Conservation (phyloP, 2,888 invertebrate genomes). For the Acrocera orbiculus region DNA sequence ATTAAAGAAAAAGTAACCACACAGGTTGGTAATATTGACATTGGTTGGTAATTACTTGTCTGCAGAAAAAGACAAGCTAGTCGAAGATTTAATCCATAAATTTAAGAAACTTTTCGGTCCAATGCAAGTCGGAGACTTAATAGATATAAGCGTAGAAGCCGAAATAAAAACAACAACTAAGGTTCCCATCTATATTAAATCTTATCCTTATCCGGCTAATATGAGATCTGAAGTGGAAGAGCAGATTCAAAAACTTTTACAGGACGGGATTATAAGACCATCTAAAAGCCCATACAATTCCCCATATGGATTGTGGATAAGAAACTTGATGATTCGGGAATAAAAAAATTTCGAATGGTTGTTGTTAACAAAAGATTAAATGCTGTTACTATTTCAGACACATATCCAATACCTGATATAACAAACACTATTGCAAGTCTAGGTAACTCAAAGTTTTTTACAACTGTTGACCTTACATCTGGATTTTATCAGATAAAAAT, state of each 20-base stretch:
- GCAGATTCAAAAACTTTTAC: conserved; percentile 19
- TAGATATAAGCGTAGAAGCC: conserved; percentile 15
- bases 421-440: conserved; percentile 12
- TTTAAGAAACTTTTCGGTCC: conserved; percentile 7
- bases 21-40: conserved; percentile 3
- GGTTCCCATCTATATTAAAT: conserved; percentile 18
- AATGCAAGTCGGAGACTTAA: conserved; percentile 3
- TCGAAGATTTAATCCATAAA: neutral
- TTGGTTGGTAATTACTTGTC: neutral
- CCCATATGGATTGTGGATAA: conserved; percentile 15
- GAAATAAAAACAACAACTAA: conserved; percentile 18
- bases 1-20: conserved; percentile 3
- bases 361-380: conserved; percentile 14
- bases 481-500: conserved; percentile 15
- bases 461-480: conserved; percentile 13
- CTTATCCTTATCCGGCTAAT: conserved; percentile 21
- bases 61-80: neutral
- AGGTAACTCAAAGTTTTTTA: conserved; percentile 13
- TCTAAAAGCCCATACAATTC: conserved; percentile 17
- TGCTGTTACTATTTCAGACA: conserved; percentile 12
- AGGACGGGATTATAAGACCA: conserved; percentile 17
- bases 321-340: conserved; percentile 11
- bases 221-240: conserved; percentile 20
- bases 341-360: conserved; percentile 13
- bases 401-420: conserved; percentile 1